A percentile compares a stretch with the other conserved stretches of the same genome.
These are phyloP conservation scores for Nyctalus aviator DNA, from an alignment of 2,797 vertebrate genomes.

Conservation along the genomic window DNA sequence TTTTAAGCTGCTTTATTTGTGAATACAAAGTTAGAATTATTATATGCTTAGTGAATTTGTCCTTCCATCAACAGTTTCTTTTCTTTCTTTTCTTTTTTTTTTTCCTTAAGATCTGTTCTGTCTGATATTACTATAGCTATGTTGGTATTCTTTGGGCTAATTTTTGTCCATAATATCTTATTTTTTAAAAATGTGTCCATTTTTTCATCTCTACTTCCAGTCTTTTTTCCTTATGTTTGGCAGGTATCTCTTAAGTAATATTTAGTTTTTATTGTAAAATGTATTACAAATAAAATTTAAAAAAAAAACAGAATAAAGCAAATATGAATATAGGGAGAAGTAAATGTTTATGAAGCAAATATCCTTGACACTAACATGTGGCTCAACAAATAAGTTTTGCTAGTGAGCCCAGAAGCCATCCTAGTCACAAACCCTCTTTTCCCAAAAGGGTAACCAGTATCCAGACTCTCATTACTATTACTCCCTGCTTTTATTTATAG, in stretches of 20 bases:
- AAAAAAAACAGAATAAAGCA: not conserved
- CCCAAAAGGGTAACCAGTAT: not conserved
- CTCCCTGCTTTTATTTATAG: not conserved
- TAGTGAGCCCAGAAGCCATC: not conserved
- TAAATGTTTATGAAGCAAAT: conserved; percentile 36
- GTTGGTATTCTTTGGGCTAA: not conserved
- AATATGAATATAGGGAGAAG: not conserved
- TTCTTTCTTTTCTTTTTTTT: not conserved
- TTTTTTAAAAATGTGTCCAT: not conserved
- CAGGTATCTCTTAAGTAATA: conserved; percentile 23
- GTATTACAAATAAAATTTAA: not conserved
- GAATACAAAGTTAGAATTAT: conserved; percentile 1
- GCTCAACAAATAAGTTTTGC: conserved; percentile 36
- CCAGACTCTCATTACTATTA: not conserved
- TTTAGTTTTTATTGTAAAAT: conserved; percentile 28
- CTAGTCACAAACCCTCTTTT: not conserved
- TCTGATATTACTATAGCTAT: not conserved
- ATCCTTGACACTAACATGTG: not conserved
- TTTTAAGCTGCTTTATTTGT: conserved; percentile 14
- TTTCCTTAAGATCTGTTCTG: conserved; percentile 31
- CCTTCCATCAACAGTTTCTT: not conserved
- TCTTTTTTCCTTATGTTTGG: not conserved
- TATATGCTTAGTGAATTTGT: conserved; percentile 14
- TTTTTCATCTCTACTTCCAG: conserved; percentile 5
- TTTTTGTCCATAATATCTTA: conserved; percentile 30